Base-by-base conservation (phyloP, 1,140 invertebrate species). In the Drosophila insularis region DNA sequence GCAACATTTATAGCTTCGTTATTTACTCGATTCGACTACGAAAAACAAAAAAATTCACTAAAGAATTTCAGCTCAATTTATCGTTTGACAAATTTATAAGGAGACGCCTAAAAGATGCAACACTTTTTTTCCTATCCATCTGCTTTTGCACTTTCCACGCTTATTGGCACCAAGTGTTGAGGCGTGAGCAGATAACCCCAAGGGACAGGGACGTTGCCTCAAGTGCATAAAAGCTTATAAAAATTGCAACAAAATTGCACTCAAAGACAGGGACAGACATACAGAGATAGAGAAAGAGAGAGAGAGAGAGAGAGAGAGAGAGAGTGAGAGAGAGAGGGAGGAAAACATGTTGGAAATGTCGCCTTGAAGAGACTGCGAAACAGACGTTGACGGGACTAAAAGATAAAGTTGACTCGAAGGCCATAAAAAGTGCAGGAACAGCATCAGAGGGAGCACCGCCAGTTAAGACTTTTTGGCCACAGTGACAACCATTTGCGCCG, bases 391-490 rank as follows among this genome's bases (percentile, higher is more conserved):
- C 71, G 75, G 32, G 43, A 50, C 67, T 68, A 35, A 71, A 73
- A 81, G 82, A 87, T 87, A 86, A 86, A 86, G 79, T 87, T 81
- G 71, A 56, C 68, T 50, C 64, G 69, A 72, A 68, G 81, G 66
- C 80, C 76, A 87, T 87, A 87, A 89, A 87, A 87, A 84, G 84
- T 87, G 76, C 79, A 46, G 66, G 68, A 63, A 39, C 62, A 56
- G 21, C 31, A 39, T 37, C 39, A 61, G 46, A 40, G 46, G 17
- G 35, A 55, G 39, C 74, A 81, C 64, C 68, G 43, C 43, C 43
- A 50, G 43, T 50, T 50, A 21, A 50, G 43, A 50, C 43, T 46
- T 46, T 46, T 46, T 46, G 43, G 43, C 43, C 43, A 46, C 68
- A 70, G 59, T 78, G 78, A 75, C 82, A 81, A 46, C 43, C 19